phyloP scores from a whole-genome alignment of 2,113 vertebrate genomes.

The Xenopus laevis region DNA sequence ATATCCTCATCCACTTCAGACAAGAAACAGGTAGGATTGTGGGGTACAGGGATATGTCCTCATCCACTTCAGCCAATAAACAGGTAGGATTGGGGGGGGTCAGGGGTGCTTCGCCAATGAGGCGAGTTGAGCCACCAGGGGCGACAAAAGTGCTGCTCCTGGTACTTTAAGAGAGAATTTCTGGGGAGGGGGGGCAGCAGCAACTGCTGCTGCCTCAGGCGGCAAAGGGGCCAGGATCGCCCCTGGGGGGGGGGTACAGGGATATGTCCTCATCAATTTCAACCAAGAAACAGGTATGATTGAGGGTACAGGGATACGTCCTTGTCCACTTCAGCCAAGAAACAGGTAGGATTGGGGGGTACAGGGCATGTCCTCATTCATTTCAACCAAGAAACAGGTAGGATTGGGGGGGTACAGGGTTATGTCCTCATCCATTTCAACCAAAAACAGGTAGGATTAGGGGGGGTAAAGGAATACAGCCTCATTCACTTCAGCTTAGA shows the following conservation, averaged over 20 bases:
- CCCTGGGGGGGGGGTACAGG: not conserved
- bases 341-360: too few relatives aligned
- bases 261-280: not conserved
- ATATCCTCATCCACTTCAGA: constrained; percentile 58
- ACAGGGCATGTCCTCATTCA: constrained; percentile 47
- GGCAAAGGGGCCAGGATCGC: too few relatives aligned
- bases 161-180: too few relatives aligned
- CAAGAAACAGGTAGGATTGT: constrained; percentile 51
- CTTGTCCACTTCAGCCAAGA: too few relatives aligned
- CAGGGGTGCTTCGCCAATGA: too few relatives aligned
- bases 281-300: not conserved
- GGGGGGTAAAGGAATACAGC: not conserved
- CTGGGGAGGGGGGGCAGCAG: too few relatives aligned
- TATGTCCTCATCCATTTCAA: too few relatives aligned
- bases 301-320: not conserved
- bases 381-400: constrained; percentile 61
- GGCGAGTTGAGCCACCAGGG: too few relatives aligned
- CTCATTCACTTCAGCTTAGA: not conserved
- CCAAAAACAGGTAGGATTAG: not conserved
- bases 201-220: too few relatives aligned
- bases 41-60: not conserved
- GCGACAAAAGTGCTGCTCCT: too few relatives aligned
- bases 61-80: not conserved
- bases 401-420: not conserved
- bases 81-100: not conserved